Evolutionary conservation across 92 coral and sea anemone genomes (phyloP), one percentile per base, ranked within the genome.

Genomic region (Palythoa grandis): DNA sequence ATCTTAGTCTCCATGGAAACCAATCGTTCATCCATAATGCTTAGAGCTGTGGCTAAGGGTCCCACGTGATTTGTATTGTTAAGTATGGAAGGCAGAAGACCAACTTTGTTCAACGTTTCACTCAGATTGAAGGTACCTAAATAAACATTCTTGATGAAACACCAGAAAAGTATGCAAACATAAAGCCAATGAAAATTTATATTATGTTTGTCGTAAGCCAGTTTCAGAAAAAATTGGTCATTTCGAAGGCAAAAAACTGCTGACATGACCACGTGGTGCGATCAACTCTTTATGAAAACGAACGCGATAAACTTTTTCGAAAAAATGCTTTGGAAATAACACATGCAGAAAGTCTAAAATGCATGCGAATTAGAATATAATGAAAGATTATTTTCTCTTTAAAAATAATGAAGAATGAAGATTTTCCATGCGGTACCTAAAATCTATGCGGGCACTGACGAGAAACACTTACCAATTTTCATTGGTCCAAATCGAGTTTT

Each of bases 21-120:
- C 39, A 94, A 76, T 70, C 92, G 86, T 6, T 79, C 53, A 22
- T 67, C 77, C 77, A 94, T 68, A 65, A 70, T 83, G 66, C 54
- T 83, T 7, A 92, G 23, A 37, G 83, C 85, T 72, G 76, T 78
- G 70, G 91, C 38, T 29, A 94, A 54, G 12, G 58, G 72, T 52
- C 93, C 84, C 73, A 94, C 76, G 63, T 85, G 72, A 3, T 86
- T 83, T 3, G 95, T 92, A n/a, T 92, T 88, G 68, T 88, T 85
- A 29, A 88, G 37, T 52, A 92, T 94, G 35, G 75, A 47, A 12
- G 93, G 95, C 43, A 92, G 75, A 14, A 84, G 77, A 40, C 91
- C 86, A 15, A 91, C 88, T 86, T 86, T 38, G 77, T 92, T 94
- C 25, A 72, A 16, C 69, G 90, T 72, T 19, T 84, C 76, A 14